Evolutionary conservation across 2,888 invertebrate species (phyloP), one percentile per base, ranked within the genome.

Genomic region (Cactoblastis cactorum): DNA sequence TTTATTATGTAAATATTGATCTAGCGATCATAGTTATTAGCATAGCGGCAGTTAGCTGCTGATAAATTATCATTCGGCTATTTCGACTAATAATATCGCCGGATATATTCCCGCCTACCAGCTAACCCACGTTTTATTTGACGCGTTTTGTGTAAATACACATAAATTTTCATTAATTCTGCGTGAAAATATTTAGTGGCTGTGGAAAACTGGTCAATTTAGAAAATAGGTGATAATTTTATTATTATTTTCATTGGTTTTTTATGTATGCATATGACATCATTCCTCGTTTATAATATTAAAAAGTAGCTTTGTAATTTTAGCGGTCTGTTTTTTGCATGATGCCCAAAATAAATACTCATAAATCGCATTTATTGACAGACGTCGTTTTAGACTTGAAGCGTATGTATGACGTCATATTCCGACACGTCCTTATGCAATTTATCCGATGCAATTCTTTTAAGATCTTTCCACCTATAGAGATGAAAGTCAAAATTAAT

Each of bases 1-100:
- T 46, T 46, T 35, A 46, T 46, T 35, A 46, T 35, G 46, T 35
- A 46, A 46, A 46, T 46, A 46, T 46, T 22, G 34, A 33, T 19
- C 32, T 2, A 18, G 22, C 35, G 34, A 35, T 46, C 46, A 46
- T n/a, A n/a, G n/a, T n/a, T n/a, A n/a, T n/a, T n/a, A n/a, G n/a
- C n/a, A n/a, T n/a, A 46, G 35, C 35, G 22, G 8, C 34, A 14
- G 46, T 19, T 46, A 34, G 35, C 22, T 41, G 8, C 17, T 12
- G 22, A 12, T 24, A 41, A 22, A 24, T 41, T 41, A 41, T 22
- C 37, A 0, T 24, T 22, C 12, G 9, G 41, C 6, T 39, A 39
- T 39, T 39, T 39, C 12, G n/a, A 22, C 39, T 3, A 6, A 22
- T 22, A 19, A 41, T 41, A 19, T 19, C 41, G 12, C 6, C 3